Conservation (phyloP, 2,797 vertebrate species). For the Phataginus tetradactyla region DNA sequence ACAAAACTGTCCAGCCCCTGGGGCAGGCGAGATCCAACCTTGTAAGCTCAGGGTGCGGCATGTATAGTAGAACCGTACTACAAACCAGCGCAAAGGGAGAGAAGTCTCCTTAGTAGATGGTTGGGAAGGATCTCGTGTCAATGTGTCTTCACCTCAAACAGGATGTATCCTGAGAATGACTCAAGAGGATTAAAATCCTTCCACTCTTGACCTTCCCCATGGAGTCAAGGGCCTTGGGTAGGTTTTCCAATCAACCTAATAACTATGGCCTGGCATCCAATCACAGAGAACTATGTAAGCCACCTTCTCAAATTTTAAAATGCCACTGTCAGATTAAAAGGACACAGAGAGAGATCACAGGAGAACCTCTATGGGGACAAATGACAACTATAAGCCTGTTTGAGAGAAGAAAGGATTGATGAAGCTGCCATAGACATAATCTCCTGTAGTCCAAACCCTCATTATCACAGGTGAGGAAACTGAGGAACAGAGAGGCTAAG, state of each 20-base stretch:
- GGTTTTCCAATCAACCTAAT: neutral
- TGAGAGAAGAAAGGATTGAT: neutral
- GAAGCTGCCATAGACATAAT: neutral
- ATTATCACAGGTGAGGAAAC: conserved; percentile 74
- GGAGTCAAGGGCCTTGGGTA: neutral
- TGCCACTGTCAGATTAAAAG: neutral
- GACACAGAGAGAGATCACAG: neutral
- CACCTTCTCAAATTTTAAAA: neutral
- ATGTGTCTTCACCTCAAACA: neutral
- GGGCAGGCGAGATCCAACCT: neutral
- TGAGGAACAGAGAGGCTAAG: neutral
- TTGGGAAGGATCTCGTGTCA: neutral
- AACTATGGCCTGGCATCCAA: neutral
- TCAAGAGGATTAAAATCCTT: neutral
- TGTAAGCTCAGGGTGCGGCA: neutral
- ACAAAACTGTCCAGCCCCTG: neutral
- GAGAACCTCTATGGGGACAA: neutral
- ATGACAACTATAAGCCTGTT: neutral
- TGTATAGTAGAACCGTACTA: neutral
- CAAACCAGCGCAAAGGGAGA: neutral
- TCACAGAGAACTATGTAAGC: neutral
- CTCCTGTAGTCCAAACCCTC: neutral
- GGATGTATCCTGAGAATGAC: neutral
- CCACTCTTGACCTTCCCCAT: neutral
- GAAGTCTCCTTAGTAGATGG: neutral